These are phyloP conservation scores for Lathamus discolor DNA, from an alignment of 2,113 vertebrate species.

Conservation along the genomic window DNA sequence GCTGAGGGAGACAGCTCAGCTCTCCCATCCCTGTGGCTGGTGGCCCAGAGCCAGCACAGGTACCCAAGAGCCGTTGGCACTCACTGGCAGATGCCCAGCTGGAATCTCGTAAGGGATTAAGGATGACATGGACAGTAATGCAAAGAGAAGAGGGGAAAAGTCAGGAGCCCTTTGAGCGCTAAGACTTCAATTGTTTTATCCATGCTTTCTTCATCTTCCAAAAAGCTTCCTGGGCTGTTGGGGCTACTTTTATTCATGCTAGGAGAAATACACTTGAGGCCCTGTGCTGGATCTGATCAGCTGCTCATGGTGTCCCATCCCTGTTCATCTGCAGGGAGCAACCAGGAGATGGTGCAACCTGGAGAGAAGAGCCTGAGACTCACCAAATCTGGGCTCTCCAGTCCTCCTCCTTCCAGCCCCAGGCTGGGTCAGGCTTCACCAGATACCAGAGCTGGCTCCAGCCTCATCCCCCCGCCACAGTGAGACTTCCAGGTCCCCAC, in stretches of 20 bases:
- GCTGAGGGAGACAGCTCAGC: background rate
- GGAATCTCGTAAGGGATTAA: background rate
- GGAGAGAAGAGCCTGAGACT: too few relatives aligned
- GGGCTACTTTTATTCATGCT: background rate
- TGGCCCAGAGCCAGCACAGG: background rate
- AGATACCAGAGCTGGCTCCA: background rate
- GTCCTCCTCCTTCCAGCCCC: background rate
- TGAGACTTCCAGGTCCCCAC: background rate
- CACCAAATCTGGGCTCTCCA: background rate
- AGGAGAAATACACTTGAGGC: background rate
- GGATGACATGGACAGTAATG: background rate
- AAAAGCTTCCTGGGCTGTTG: background rate
- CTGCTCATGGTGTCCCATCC: rapidly evolving
- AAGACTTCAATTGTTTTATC: background rate
- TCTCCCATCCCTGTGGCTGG: background rate
- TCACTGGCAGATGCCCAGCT: background rate
- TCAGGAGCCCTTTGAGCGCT: background rate
- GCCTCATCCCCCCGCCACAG: rapidly evolving
- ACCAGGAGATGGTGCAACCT: background rate
- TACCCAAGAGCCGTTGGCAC: background rate
- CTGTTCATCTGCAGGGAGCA: background rate
- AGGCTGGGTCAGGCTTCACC: background rate
- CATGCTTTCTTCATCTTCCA: background rate
- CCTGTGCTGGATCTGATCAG: background rate
- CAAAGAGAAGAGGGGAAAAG: background rate